Base-by-base conservation (phyloP, 2,113 vertebrate species). In the Lynx canadensis region DNA sequence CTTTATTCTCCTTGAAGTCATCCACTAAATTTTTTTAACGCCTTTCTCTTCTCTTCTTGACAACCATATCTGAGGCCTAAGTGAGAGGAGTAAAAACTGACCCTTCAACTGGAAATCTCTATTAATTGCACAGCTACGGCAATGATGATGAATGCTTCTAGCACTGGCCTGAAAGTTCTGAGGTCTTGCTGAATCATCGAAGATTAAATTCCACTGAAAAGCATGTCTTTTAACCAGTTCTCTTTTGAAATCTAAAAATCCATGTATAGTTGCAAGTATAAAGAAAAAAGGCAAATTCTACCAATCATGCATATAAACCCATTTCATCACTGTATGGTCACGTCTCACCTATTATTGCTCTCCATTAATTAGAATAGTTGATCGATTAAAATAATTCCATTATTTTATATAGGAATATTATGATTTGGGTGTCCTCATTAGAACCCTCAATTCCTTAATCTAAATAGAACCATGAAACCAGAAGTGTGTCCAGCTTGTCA, bases 1-100 rank as follows among this genome's bases (percentile, higher is more conserved):
- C 29, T 95, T 97, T 68, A 80, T 90, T 95, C 92, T 96, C 76
- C 87, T 95, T 87, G 87, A 92, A 95, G 68, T 60, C 33, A 66
- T 50, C 73, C 14, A 15, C 55, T 78, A 78, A 81, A 52, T 41
- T 84, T 94, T 94, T 90, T 48, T 92, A 88, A 88, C 5, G 73
- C 48, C 15, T 66, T 84, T 80, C 63, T 80, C 16, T 73, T 60
- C 38, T 69, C 33, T 79, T 94, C 38, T 60, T 84, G 63, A 84
- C 66, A 66, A 57, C 88, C 12, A 78, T 29, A 41, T 41, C 63
- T 0, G 1, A 55, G 36, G 13, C 41, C 33, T 84, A 84, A 94
- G 69, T 92, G 65, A 92, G 65, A 86, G 15, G 41, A 92, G 19
- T 60, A 33, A 80, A 91, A 71, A 36, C 9, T 79, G 27, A 27